A percentile compares a stretch with the other conserved stretches of the same genome.
Evolutionary conservation across 37 sponge, comb jelly and placozoan species (phyloP).

Genomic region (Dysidea cf. avara): DNA sequence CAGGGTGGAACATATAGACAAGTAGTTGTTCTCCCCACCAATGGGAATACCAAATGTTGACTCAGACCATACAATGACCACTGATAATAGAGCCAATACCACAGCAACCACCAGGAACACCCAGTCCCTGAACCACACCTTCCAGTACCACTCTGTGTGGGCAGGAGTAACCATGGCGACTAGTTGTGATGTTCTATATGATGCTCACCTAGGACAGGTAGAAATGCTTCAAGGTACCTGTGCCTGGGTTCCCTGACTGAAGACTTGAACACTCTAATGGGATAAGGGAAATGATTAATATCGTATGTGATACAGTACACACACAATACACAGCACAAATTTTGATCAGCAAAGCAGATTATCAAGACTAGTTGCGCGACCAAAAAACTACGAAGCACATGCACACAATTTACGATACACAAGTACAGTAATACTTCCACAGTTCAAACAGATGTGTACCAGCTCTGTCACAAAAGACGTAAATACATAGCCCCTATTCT

Average conservation of each 20-base stretch:
- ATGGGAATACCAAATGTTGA: constrained; percentile 56
- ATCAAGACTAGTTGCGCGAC: no score
- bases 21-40: not conserved
- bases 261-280: constrained; percentile 33
- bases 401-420: no score
- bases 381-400: no score
- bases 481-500: no score
- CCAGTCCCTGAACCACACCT: constrained; percentile 63
- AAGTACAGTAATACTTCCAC: no score
- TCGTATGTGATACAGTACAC: no score
- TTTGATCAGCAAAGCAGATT: no score
- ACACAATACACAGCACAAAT: no score
- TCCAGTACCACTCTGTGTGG: constrained; percentile 80
- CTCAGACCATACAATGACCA: constrained; percentile 85
- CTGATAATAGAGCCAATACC: constrained; percentile 56
- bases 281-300: no score
- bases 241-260: constrained; percentile 4
- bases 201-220: constrained; percentile 17
- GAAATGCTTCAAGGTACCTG: not conserved
- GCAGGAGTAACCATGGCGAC: not conserved
- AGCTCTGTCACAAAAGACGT: no score
- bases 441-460: no score
- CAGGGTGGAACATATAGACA: constrained; percentile 66
- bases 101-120: constrained; percentile 44
- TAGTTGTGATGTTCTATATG: not conserved